Evolutionary conservation across 2,113 vertebrate genomes (phyloP).

Genomic region (Pseudopodoces humilis): DNA sequence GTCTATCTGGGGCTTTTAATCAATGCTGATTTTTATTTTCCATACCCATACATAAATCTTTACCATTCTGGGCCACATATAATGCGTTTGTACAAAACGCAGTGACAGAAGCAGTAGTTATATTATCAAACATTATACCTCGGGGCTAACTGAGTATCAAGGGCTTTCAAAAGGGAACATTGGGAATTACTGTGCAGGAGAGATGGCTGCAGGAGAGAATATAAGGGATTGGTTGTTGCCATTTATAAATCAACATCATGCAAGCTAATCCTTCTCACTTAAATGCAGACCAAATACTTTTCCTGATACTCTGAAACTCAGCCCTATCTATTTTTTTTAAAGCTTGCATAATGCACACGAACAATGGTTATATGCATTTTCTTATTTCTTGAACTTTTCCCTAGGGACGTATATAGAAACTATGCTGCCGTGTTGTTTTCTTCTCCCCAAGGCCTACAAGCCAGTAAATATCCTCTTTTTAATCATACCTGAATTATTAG

Average conservation of each 20-base stretch:
- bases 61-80: constrained; percentile 87
- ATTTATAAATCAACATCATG: constrained; percentile 90
- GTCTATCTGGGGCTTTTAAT: constrained; percentile 98
- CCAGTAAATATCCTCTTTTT: constrained; percentile 55
- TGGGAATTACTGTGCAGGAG: constrained; percentile 82
- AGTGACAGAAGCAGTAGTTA: constrained; percentile 95
- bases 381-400: constrained; percentile 75
- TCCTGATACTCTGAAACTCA: constrained; percentile 70
- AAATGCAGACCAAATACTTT: constrained; percentile 86
- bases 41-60: constrained; percentile 90
- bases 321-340: constrained; percentile 74
- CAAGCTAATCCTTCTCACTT: constrained; percentile 88
- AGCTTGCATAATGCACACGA: constrained; percentile 79
- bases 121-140: constrained; percentile 97
- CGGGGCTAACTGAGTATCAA: constrained; percentile 89
- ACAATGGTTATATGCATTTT: constrained; percentile 73
- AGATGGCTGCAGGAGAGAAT: constrained; percentile 78
- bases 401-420: constrained; percentile 57
- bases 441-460: constrained; percentile 34
- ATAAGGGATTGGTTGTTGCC: constrained; percentile 88
- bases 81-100: constrained; percentile 90
- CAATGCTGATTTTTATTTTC: constrained; percentile 95
- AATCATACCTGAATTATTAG: constrained; percentile 64
- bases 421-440: constrained; percentile 4
- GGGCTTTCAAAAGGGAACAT: constrained; percentile 87